These are phyloP conservation scores for Hirtodrosophila alboralis DNA, from an alignment of 2,888 invertebrate genomes.

Conservation along the genomic window DNA sequence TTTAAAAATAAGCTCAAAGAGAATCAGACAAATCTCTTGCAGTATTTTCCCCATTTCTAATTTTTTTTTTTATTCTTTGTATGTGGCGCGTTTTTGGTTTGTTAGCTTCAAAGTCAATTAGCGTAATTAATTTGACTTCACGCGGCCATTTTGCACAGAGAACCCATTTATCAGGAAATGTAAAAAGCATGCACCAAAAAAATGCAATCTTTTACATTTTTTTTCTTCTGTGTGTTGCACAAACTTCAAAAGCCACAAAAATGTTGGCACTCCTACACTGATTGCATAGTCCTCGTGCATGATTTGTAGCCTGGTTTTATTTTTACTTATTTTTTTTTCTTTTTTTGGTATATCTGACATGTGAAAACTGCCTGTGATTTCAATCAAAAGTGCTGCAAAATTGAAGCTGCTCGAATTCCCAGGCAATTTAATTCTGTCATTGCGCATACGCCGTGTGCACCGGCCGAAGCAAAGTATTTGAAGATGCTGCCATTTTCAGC, in stretches of 20 bases:
- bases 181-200: slow-evolving; percentile 27
- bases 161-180: slow-evolving; percentile 50
- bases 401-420: slow-evolving; percentile 24
- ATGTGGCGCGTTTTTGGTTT: slow-evolving; percentile 49
- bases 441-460: slow-evolving; percentile 28
- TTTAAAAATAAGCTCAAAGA: too few relatives aligned
- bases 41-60: slow-evolving; percentile 2
- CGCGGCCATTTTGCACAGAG: slow-evolving; percentile 32
- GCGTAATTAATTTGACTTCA: slow-evolving; percentile 75
- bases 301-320: slow-evolving; percentile 20
- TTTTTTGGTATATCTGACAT: slow-evolving; percentile 12
- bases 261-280: slow-evolving; percentile 51
- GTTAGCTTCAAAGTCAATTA: slow-evolving; percentile 78
- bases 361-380: slow-evolving; percentile 37
- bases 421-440: slow-evolving; percentile 39
- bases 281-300: slow-evolving; percentile 42
- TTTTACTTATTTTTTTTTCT: neutral
- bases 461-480: slow-evolving; percentile 10
- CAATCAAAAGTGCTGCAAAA: slow-evolving; percentile 37
- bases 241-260: slow-evolving; percentile 55
- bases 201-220: slow-evolving; percentile 41
- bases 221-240: slow-evolving; percentile 10
- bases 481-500: slow-evolving; percentile 40
- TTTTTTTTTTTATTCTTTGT: slow-evolving; percentile 4
- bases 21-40: slow-evolving; percentile 10